Evolutionary conservation across 1,140 invertebrate species (phyloP).

Genomic region (Papilio xuthus): DNA sequence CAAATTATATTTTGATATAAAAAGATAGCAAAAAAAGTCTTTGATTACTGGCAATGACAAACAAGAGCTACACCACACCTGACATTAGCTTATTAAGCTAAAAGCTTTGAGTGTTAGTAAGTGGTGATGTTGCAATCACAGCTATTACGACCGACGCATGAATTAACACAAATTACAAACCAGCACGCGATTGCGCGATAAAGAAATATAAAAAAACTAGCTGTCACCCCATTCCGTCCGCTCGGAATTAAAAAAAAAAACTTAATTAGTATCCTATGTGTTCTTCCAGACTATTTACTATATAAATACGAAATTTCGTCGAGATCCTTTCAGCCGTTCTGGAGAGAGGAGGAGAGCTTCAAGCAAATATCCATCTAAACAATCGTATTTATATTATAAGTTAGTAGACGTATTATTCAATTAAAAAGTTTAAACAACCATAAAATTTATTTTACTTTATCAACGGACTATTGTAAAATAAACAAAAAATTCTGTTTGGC

Average conservation of each 20-base stretch:
- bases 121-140: not conserved
- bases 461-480: not conserved
- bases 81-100: conserved; percentile 19
- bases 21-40: not conserved
- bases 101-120: conserved; percentile 23
- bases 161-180: conserved; percentile 18
- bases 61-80: conserved; percentile 19
- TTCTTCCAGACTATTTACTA: too few species aligned
- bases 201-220: not conserved
- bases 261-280: too few species aligned
- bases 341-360: too few species aligned
- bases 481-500: not conserved
- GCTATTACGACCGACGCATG: not conserved
- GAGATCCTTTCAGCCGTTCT: too few species aligned
- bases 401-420: not conserved
- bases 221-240: too few species aligned
- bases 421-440: not conserved
- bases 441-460: not conserved
- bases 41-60: not conserved
- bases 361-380: too few species aligned
- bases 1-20: not conserved
- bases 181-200: conserved; percentile 3
- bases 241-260: too few species aligned
- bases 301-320: too few species aligned
- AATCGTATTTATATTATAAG: too few species aligned